phyloP scores from a whole-genome alignment of 2,113 vertebrate species.

The Eidolon helvum region DNA sequence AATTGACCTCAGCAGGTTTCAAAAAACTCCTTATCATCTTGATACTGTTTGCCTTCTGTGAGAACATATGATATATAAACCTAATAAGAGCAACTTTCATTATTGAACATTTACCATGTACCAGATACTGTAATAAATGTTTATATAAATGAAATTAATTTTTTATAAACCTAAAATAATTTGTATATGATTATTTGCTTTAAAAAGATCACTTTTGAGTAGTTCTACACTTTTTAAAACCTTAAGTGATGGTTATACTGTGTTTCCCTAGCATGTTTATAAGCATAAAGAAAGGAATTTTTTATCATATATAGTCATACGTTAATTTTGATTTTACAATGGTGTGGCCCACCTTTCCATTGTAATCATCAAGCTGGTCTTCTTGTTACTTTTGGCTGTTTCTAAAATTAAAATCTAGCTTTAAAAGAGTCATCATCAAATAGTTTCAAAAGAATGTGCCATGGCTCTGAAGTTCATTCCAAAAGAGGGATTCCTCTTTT shows the following conservation, averaged over 20 bases:
- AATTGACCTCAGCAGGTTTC: neutral
- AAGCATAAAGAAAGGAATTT: neutral
- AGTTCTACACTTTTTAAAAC: neutral
- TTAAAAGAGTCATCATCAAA: neutral
- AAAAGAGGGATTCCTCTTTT: neutral
- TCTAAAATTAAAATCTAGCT: conserved; percentile 24
- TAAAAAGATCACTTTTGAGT: neutral
- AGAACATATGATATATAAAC: neutral
- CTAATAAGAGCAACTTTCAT: neutral
- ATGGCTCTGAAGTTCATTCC: neutral
- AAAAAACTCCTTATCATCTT: neutral
- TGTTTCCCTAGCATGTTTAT: neutral
- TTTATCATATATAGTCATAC: neutral
- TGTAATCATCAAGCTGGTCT: neutral
- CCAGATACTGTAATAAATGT: neutral
- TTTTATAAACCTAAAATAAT: conserved; percentile 39
- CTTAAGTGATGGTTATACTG: too few relatives aligned
- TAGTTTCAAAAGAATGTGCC: neutral
- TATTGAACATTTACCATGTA: neutral
- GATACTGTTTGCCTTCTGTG: neutral
- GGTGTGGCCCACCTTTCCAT: neutral
- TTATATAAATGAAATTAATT: neutral
- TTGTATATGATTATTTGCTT: conserved; percentile 5
- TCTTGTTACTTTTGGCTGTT: neutral
- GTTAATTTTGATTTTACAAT: conserved; percentile 10